Evolutionary conservation across 2,797 vertebrate genomes (phyloP).

Genomic region (Cephalopachus bancanus): DNA sequence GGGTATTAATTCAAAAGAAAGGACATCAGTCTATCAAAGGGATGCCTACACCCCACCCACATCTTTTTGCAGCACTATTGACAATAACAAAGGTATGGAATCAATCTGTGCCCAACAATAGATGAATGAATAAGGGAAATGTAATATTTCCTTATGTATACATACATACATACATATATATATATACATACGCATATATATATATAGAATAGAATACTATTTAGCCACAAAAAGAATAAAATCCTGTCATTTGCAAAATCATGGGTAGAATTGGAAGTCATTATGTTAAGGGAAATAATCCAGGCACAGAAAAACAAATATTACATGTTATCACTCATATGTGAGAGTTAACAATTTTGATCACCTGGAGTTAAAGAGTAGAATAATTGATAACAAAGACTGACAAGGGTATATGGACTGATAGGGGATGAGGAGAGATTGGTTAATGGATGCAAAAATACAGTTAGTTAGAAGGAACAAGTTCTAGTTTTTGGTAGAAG

Average conservation of each 20-base stretch:
- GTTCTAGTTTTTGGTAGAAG: neutral
- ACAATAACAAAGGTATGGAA: neutral
- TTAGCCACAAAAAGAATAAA: neutral
- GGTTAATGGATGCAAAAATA: neutral
- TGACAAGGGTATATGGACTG: neutral
- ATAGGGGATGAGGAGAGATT: neutral
- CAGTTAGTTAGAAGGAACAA: neutral
- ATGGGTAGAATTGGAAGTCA: neutral
- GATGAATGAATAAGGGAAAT: neutral
- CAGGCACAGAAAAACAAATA: neutral
- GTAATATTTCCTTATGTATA: too few relatives aligned
- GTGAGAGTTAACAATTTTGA: neutral
- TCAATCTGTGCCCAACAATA: neutral
- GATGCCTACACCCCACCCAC: too few relatives aligned
- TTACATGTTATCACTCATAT: neutral
- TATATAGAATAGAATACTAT: neutral
- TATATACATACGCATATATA: neutral
- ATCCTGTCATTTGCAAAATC: neutral
- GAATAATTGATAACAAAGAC: neutral
- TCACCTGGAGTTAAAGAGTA: neutral
- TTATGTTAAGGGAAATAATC: neutral
- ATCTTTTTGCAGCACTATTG: neutral
- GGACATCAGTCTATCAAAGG: neutral
- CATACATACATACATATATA: too few relatives aligned
- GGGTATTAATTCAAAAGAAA: neutral